Evolutionary conservation across 2,113 vertebrate genomes (phyloP), one percentile per base, ranked within the genome.

Genomic region (Trichomycterus rosablanca): DNA sequence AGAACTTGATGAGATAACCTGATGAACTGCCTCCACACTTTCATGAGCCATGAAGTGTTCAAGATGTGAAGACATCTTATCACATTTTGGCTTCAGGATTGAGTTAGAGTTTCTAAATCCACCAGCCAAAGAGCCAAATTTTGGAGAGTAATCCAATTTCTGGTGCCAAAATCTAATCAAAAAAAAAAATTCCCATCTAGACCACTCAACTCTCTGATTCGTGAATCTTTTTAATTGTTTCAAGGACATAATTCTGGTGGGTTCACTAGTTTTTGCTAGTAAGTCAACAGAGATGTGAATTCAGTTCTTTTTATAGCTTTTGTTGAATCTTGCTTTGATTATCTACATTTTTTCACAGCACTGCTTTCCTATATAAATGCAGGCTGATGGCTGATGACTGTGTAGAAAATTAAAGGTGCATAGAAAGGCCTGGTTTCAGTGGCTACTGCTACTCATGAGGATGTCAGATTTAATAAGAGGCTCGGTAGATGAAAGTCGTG

Each of bases 391-490:
- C 35, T 34, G 50, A 54, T 35, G 18, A 22, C 52, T 63, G 19
- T 22, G 50, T n/a, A 44, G 14, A 19, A 15, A 39, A 65, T 49
- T 34, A 37, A 46, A 60, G 48, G 26, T 2, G 23, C 14, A 40
- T 40, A 44, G 45, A 23, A 26, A 52, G 48, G 18, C 48, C 18
- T 20, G 57, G 46, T n/a, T 63, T 16, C 15, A 26, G 40, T 5
- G 5, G 32, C 28, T 40, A 32, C 62, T 54, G 61, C 42, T 37
- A 14, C 42, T 42, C 46, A 20, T 12, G 40, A 49, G 35, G 43
- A 60, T 52, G 45, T 59, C 49, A 51, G 48, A 67, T 79, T 68
- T 52, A 69, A 68, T 74, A 74, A 77, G 62, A 71, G 62, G 42
- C 12, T 3, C 42, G 24, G 14, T 12, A 42, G 54, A 70, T 45